Base-by-base conservation (phyloP, 92 coral and sea anemone species). In the Parazoanthus atlanticus region DNA sequence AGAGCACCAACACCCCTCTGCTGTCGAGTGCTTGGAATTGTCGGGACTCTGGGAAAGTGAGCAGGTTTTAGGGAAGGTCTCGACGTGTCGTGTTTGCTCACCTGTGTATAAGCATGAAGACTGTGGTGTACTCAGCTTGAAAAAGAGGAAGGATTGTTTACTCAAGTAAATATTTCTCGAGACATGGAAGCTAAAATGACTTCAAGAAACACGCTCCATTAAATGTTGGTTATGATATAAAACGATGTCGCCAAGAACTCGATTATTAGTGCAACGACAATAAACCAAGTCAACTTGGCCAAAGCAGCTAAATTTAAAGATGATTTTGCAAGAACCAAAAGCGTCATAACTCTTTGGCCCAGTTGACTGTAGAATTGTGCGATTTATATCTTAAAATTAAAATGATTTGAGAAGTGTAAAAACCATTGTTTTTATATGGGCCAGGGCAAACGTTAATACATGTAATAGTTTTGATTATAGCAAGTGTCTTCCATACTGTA, bases 21-120 rank as follows among this genome's bases (percentile, higher is more conserved):
- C 47, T 36, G 79, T 29, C 13, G 77, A 81, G 74, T 64, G n/a
- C 75, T 82, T 82, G 12, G 87, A 23, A 67, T 84, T 84, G 78
- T 71, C 25, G 87, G 26, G 87, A 84, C 28, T 72, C 87, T 84
- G 87, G 61, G 78, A 84, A 70, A 70, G 34, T 26, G 65, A 70
- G 23, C 87, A 84, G 78, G 78, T 70, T 66, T 84, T 70, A 84
- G 87, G 40, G 67, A 28, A 13, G 38, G 12, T 30, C 13, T 84
- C 66, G 19, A 83, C 86, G 78, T 83, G 86, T 83, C 25, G 3
- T 40, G 78, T 84, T 40, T 84, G 21, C 29, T 38, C 79, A 84
- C 65, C 87, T 84, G 87, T 84, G 78, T 41, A 65, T 71, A 71
- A 26, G 16, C 28, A 84, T 70, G 56, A 56, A 12, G 26, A 15